phyloP scores from a whole-genome alignment of 2,888 invertebrate species.

The Cotesia congregata region DNA sequence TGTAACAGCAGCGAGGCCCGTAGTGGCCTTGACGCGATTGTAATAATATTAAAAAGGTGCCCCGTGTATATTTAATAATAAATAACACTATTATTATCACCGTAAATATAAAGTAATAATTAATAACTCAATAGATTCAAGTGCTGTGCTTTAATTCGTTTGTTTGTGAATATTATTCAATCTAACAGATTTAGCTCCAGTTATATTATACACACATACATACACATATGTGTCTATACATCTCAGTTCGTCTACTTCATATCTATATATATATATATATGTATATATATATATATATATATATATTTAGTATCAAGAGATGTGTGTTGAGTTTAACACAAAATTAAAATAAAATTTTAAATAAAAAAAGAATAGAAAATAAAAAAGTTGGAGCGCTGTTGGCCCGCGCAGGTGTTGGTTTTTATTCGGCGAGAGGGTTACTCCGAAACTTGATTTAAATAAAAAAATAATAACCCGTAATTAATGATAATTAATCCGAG shows the following conservation, averaged over 20 bases:
- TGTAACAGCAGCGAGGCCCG: conserved; percentile 41
- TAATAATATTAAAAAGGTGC: background rate
- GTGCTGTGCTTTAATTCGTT: conserved; percentile 24
- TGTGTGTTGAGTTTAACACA: conserved; percentile 24
- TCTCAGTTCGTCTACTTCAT: too few species aligned
- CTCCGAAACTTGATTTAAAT: conserved; percentile 55
- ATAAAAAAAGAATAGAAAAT: conserved; percentile 3
- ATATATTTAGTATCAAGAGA: conserved; percentile 10
- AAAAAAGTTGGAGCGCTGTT: conserved; percentile 35
- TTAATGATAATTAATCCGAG: background rate
- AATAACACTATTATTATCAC: conserved; percentile 3
- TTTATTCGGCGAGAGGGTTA: conserved; percentile 54
- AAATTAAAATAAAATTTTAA: conserved; percentile 18
- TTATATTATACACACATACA: conserved; percentile 6
- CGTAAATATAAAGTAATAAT: conserved; percentile 13
- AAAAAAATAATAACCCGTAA: background rate
- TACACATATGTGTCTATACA: background rate
- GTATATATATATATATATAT: background rate
- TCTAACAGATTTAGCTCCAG: background rate
- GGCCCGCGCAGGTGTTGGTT: conserved; percentile 41
- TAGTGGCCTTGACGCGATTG: conserved; percentile 41
- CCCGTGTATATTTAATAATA: background rate
- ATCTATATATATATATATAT: background rate
- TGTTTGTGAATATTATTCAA: background rate
- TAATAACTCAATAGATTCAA: background rate